These are phyloP conservation scores for Nymphalis urticae DNA, from an alignment of 2,888 invertebrate species.

Conservation along the genomic window DNA sequence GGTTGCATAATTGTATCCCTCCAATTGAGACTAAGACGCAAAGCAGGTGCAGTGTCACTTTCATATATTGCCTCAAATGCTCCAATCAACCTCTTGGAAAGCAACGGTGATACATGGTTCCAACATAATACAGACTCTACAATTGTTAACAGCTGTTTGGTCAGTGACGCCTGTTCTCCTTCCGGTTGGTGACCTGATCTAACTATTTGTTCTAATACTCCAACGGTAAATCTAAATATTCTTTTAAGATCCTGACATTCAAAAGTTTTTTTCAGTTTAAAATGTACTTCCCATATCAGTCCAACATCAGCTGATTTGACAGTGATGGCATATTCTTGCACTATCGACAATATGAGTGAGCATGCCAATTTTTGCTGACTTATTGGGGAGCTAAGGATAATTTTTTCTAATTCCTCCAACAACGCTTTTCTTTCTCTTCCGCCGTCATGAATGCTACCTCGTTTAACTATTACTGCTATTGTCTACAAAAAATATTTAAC, in stretches of 20 bases:
- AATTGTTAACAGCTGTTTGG: conserved; percentile 87
- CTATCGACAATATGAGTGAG: conserved; percentile 89
- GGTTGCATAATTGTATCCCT: conserved; percentile 88
- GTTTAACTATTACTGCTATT: conserved; percentile 93
- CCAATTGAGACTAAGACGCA: conserved; percentile 87
- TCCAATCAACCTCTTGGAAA: conserved; percentile 86
- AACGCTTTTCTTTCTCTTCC: conserved; percentile 85
- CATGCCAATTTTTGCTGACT: conserved; percentile 90
- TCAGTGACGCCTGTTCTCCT: conserved; percentile 79
- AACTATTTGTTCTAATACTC: conserved; percentile 70
- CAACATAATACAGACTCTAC: conserved; percentile 90
- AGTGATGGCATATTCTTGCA: conserved; percentile 94
- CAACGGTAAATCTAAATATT: conserved; percentile 84
- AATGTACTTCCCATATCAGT: conserved; percentile 93
- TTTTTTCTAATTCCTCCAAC: conserved; percentile 87
- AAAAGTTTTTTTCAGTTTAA: conserved; percentile 91
- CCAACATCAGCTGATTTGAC: conserved; percentile 93
- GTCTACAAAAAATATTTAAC: conserved; percentile 67
- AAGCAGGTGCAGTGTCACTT: conserved; percentile 83
- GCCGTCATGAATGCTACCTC: conserved; percentile 88
- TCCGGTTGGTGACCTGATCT: conserved; percentile 73
- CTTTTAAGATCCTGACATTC: conserved; percentile 89
- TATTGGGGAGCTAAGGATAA: conserved; percentile 91
- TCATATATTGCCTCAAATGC: conserved; percentile 87
- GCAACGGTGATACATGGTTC: conserved; percentile 87